phyloP scores from a whole-genome alignment of 2,888 invertebrate genomes.

The Folsomia manolachei region DNA sequence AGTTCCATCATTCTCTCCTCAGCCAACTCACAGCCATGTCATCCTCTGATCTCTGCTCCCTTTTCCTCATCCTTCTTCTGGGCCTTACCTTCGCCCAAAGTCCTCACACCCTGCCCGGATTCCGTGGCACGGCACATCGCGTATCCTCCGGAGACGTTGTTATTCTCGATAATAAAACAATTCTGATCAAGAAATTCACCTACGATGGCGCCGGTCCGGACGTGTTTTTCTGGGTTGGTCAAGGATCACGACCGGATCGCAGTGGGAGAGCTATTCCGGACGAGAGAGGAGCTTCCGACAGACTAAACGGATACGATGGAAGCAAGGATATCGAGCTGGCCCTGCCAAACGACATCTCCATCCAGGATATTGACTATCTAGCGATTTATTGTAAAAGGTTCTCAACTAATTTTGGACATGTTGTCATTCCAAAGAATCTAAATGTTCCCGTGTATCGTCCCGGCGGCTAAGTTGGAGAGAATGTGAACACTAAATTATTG shows the following conservation, averaged over 20 bases:
- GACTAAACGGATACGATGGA: conserved; percentile 76
- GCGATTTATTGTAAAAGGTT: conserved; percentile 85
- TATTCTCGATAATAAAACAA: conserved; percentile 19
- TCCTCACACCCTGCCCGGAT: conserved; percentile 8
- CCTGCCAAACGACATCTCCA: conserved; percentile 75
- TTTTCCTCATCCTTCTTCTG: too few relatives aligned
- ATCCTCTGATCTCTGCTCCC: too few relatives aligned
- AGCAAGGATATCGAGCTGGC: conserved; percentile 89
- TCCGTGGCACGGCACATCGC: conserved; percentile 11
- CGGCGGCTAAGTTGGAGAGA: neutral
- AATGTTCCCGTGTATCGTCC: conserved; percentile 65
- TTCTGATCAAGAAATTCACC: conserved; percentile 18
- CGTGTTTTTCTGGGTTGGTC: conserved; percentile 52
- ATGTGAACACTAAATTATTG: too few relatives aligned
- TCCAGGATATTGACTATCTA: conserved; percentile 87
- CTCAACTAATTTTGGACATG: conserved; percentile 84
- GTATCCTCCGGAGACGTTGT: conserved; percentile 24
- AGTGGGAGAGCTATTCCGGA: conserved; percentile 52
- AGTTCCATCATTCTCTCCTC: too few relatives aligned
- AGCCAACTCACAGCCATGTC: too few relatives aligned
- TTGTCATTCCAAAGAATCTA: conserved; percentile 77
- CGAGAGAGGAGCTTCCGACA: conserved; percentile 53
- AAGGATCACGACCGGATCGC: conserved; percentile 49
- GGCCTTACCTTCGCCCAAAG: too few relatives aligned
- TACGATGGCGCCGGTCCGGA: conserved; percentile 27